phyloP scores from a whole-genome alignment of 2,888 invertebrate species.

The Leucophenga montana region DNA sequence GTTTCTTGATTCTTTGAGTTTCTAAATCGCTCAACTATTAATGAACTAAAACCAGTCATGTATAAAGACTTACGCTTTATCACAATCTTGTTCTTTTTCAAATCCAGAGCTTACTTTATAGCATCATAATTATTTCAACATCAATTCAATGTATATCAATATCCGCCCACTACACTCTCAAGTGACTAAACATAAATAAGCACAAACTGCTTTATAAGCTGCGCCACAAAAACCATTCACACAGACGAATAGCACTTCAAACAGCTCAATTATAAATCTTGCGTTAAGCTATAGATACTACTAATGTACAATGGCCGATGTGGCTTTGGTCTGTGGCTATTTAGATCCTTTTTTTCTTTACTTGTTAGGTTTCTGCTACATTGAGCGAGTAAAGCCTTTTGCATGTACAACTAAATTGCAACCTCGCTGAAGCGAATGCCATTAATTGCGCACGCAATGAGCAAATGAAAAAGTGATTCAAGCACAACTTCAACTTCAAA shows the following conservation, averaged over 20 bases:
- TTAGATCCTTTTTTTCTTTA: neutral
- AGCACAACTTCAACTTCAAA: slow-evolving; percentile 23
- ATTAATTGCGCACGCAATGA: slow-evolving; percentile 23
- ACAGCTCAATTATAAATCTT: slow-evolving; percentile 20
- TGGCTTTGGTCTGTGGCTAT: neutral
- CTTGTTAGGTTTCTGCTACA: neutral
- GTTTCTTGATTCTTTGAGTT: too few relatives aligned
- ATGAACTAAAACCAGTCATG: too few relatives aligned
- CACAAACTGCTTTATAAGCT: slow-evolving; percentile 21
- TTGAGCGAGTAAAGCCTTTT: slow-evolving; percentile 19
- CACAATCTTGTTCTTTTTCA: too few relatives aligned
- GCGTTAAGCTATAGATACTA: neutral
- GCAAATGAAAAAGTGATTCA: slow-evolving; percentile 30
- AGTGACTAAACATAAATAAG: neutral
- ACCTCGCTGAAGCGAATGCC: slow-evolving; percentile 38
- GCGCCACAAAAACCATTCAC: neutral
- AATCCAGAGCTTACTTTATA: neutral
- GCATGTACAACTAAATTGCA: slow-evolving; percentile 35
- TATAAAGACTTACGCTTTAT: too few relatives aligned
- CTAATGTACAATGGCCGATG: too few relatives aligned
- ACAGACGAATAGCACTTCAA: too few relatives aligned
- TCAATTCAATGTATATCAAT: neutral
- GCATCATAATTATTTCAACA: neutral
- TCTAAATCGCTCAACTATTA: too few relatives aligned
- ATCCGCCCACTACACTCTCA: neutral